Evolutionary conservation across 2,113 vertebrate species (phyloP).

Genomic region (Polyodon spathula): DNA sequence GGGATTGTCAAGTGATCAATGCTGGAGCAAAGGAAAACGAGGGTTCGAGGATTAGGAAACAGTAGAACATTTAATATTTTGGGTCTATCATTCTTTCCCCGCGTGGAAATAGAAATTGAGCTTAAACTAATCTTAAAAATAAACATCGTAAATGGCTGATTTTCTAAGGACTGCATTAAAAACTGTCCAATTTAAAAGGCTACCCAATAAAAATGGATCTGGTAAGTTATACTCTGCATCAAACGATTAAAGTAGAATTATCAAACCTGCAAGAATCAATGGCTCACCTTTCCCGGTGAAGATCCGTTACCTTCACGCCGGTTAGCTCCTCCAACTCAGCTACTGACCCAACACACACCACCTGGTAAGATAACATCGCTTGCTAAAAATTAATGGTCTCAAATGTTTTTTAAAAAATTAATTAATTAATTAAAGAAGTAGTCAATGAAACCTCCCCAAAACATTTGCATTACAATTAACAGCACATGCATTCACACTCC

Average conservation of each 20-base stretch:
- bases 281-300: conserved; percentile 88
- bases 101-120: neutral
- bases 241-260: neutral
- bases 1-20: conserved; percentile 76
- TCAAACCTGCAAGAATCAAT: conserved; percentile 9
- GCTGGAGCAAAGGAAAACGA: conserved; percentile 38
- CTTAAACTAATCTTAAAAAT: neutral
- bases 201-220: too few relatives aligned
- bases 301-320: conserved; percentile 75
- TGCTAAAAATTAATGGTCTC: conserved; percentile 2
- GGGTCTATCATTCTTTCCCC: rapidly evolving
- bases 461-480: conserved; percentile 3
- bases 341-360: conserved; percentile 84
- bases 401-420: neutral
- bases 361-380: conserved; percentile 46
- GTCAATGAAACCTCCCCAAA: neutral
- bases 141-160: too few relatives aligned
- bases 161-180: too few relatives aligned
- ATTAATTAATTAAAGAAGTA: neutral
- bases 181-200: too few relatives aligned
- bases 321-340: conserved; percentile 80
- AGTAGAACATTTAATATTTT: neutral
- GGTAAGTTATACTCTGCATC: too few relatives aligned
- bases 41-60: neutral
- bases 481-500: too few relatives aligned